Evolutionary conservation across 2,888 invertebrate genomes (phyloP), one percentile per base, ranked within the genome.

Genomic region (Scotopteryx bipunctaria): DNA sequence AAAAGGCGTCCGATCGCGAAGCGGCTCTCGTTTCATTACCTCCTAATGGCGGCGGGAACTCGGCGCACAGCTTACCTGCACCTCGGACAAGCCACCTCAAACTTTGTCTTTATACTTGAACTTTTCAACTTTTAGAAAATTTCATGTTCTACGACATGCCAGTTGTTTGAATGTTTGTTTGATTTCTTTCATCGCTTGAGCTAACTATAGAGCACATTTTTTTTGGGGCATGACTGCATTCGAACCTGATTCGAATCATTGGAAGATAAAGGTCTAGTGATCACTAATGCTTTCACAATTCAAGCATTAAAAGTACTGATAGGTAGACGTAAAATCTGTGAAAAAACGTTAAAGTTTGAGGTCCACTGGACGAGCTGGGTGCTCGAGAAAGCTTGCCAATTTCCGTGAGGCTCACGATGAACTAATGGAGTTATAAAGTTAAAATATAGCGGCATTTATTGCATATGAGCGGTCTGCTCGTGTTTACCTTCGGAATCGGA

Each of bases 311-410:
- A n/a, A n/a, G n/a, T n/a, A n/a, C n/a, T n/a, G n/a, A n/a, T n/a
- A n/a, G n/a, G n/a, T n/a, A n/a, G n/a, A n/a, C n/a, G n/a, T n/a
- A n/a, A n/a, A n/a, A 15, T 13, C n/a, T n/a, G n/a, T n/a, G n/a
- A 9, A 14, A 23, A 1, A 11, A 0, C 1, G 1, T 5, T 0
- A 0, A 53, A 43, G 47, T 44, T 53, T 53, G 38, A 48, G 29
- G 11, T 16, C 9, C 33, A 8, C 13, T 44, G 53, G 6, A 1
- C 8, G 4, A 23, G 15, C 35, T 38, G 38, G 42, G 38, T 43
- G 42, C 63, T 69, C 66, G 62, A 67, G 60, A 58, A 9, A 60
- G 66, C 64, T 60, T 58, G 66, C 62, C 70, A 71, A 71, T 71
- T 71, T 70, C 69, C 69, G 61, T 36, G 48, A 55, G 46, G 57